Base-by-base conservation (phyloP, 2,113 vertebrate species). In the Benitochromis conjunctus region DNA sequence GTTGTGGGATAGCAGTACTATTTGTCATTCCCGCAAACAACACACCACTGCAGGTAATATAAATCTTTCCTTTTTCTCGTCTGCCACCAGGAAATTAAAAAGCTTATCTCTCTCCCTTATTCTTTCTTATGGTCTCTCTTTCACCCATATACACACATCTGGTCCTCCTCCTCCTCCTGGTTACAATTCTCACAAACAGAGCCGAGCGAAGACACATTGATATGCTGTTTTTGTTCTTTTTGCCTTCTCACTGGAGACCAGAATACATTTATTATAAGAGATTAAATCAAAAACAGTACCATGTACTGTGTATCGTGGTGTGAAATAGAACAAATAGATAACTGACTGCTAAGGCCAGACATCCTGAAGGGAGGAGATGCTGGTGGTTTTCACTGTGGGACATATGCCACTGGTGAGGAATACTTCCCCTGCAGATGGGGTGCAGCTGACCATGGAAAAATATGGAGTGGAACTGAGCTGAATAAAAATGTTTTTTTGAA, bases 71-170 rank as follows among this genome's bases (percentile, higher is more conserved):
- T 82, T 87, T 69, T 90, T 94, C 91, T 93, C 24, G 80, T 38
- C 51, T 74, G 53, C 9, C 78, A 78, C 55, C 91, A 94, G 94
- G 94, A 94, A 92, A 95, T 95, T 77, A 94, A 94, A 95, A 85
- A 83, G 2, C 82, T 89, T 89, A 86, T 94, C 92, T 81, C 83
- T 71, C 71, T 29, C 56, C 86, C 71, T 76, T 76, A 80, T 41
- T 56, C 18, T 46, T 16, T 43, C 31, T 62, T 41, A 43, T 24
- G 13, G 26, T 56, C 41, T 60, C 19, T 56, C 38, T 36, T 16
- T 74, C 84, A 24, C n/a, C 55, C 81, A 26, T n/a, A 71, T 83
- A 16, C 74, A 18, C 76, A 19, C 48, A 60, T 38, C 16, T 55
- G 46, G 18, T 76, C 26, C 71, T 76, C 34, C 46, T 48, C 5